Base-by-base conservation (phyloP, 2,888 invertebrate genomes). In the Cryptocheilus praepositus region DNA sequence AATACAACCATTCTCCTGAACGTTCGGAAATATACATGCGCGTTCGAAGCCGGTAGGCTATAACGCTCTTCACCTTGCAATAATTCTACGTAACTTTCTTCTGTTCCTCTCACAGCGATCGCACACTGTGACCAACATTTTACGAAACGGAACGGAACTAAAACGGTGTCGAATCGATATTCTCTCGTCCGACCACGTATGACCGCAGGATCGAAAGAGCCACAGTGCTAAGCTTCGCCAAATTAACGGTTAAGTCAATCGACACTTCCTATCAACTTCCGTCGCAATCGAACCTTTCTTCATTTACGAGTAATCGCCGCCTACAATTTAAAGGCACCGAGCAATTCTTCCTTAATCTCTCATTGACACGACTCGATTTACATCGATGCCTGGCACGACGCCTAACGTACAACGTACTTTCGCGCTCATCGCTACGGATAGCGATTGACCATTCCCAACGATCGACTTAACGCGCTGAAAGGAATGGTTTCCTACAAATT, bases 11-110 rank as follows among this genome's bases (percentile, higher is more conserved):
- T 68, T 63, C 64, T 64, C 45, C 53, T 59, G 68, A 70, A 75
- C 59, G 62, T 73, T 73, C 61, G 74, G 74, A 80, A 79, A 76
- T 76, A 79, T 76, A 76, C 71, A 59, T 76, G 67, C 72, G 67
- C 57, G 61, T 58, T 59, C 18, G 18, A 49, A 52, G 54, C 61
- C 72, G 64, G 69, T 68, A 63, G 73, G 53, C 70, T 66, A n/a
- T n/a, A 77, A 76, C 73, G 60, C 61, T 71, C 66, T 46, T 74
- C 65, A 71, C 69, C 62, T 73, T 70, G 68, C 75, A 76, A n/a
- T 36, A 36, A 36, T 5, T 52, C 21, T 15, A 49, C 18, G 52
- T 52, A 5, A 52, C 21, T 52, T 52, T 52, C 52, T 8, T 52
- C 22, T 21, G 15, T 53, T 49, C 52, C 54, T 58, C 56, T 49